Conservation (phyloP, 2,113 vertebrate species). For the Oenanthe oenanthe region DNA sequence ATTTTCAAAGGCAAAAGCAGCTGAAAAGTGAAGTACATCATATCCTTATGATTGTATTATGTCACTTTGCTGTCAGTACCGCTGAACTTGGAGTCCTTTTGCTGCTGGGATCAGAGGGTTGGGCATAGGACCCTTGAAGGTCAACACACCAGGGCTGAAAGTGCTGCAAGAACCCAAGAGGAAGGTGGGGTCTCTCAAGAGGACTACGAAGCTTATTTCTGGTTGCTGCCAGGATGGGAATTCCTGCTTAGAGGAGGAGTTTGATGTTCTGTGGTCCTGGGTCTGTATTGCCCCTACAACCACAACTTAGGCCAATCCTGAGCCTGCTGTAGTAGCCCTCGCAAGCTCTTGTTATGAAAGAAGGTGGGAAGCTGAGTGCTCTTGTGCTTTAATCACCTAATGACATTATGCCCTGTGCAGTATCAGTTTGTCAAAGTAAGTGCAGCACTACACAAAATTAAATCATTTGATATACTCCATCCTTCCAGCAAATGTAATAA, state of each 20-base stretch:
- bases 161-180: not conserved
- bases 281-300: not conserved
- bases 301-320: not conserved
- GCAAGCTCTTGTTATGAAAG: not conserved
- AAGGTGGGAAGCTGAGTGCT: conserved; percentile 31
- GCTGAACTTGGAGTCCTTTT: not conserved
- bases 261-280: not conserved
- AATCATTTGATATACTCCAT: conserved; percentile 48
- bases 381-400: conserved; percentile 48
- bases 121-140: accelerated
- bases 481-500: conserved; percentile 32
- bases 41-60: not conserved
- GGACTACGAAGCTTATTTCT: not conserved
- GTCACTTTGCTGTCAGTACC: not conserved
- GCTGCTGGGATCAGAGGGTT: not conserved
- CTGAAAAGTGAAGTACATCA: not conserved
- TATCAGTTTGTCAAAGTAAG: conserved; percentile 59
- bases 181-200: not conserved
- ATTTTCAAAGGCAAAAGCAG: not conserved
- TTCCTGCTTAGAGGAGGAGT: not conserved
- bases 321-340: not conserved
- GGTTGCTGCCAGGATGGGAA: not conserved
- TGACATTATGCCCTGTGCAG: conserved; percentile 45
- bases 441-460: conserved; percentile 42
- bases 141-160: not conserved